phyloP scores from a whole-genome alignment of 2,797 vertebrate species.

The Orestias chungarensis region DNA sequence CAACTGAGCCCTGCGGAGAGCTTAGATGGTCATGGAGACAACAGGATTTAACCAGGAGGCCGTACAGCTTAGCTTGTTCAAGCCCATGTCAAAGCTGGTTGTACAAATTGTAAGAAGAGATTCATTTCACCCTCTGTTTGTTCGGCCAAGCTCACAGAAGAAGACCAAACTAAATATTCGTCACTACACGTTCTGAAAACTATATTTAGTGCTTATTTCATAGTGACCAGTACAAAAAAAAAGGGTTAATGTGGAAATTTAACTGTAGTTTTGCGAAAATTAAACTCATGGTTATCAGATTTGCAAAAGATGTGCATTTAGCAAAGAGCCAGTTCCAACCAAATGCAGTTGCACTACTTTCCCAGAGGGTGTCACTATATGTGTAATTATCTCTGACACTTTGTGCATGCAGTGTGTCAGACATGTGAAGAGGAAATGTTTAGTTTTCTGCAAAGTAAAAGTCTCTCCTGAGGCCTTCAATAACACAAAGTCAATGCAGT shows the following conservation, averaged over 20 bases:
- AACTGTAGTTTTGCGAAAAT: too few species aligned
- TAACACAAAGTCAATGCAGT: not conserved
- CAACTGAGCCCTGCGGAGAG: constrained; percentile 26
- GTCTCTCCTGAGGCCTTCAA: not conserved
- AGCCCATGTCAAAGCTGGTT: constrained; percentile 19
- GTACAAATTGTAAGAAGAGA: constrained; percentile 24
- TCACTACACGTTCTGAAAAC: not conserved
- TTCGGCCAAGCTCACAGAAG: not conserved
- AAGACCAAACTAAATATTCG: not conserved
- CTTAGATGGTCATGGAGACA: constrained; percentile 51
- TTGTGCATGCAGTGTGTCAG: not conserved
- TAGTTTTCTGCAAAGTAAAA: not conserved
- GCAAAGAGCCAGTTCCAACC: not conserved
- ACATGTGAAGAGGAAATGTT: not conserved
- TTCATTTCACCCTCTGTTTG: constrained; percentile 5
- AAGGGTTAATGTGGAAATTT: not conserved
- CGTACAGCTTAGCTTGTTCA: constrained; percentile 48
- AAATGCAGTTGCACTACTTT: constrained; percentile 63
- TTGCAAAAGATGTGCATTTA: not conserved
- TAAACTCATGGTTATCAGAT: not conserved
- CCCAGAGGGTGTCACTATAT: constrained; percentile 72
- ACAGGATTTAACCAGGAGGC: constrained; percentile 57
- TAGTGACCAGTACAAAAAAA: not conserved
- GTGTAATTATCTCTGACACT: constrained; percentile 27
- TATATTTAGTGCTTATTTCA: not conserved